Conservation (phyloP, 2,797 vertebrate genomes). For the Setipinna tenuifilis region DNA sequence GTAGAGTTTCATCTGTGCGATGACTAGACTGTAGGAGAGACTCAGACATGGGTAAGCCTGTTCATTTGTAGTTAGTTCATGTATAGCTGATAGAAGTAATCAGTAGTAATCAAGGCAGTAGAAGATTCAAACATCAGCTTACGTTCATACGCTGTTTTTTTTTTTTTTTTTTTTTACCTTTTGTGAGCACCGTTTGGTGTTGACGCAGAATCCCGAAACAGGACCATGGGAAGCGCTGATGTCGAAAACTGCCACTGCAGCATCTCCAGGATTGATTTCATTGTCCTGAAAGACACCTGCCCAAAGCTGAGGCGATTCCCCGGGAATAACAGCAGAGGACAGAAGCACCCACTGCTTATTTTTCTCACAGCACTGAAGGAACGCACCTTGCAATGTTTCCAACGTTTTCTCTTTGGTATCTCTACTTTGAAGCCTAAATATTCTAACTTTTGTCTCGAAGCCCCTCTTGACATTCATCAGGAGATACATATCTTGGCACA, state of each 20-base stretch:
- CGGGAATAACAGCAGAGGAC: slow-evolving; percentile 76
- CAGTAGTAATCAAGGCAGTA: too few species aligned
- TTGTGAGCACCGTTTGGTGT: too few species aligned
- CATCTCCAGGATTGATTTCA: slow-evolving; percentile 42
- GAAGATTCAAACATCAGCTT: too few species aligned
- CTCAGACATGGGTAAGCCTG: too few species aligned
- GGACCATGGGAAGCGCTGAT: slow-evolving; percentile 48
- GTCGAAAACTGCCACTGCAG: slow-evolving; percentile 67
- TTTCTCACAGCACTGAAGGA: not conserved
- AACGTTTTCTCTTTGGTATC: not conserved
- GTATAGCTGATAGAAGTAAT: too few species aligned
- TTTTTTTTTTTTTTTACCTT: fast-evolving
- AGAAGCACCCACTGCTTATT: slow-evolving; percentile 53
- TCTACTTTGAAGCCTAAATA: not conserved
- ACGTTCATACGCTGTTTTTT: too few species aligned
- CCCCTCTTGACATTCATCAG: not conserved
- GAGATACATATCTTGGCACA: not conserved
- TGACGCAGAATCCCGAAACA: not conserved
- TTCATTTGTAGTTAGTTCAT: too few species aligned
- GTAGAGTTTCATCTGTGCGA: not conserved
- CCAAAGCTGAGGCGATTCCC: slow-evolving; percentile 70
- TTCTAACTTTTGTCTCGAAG: not conserved
- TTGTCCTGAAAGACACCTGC: slow-evolving; percentile 79
- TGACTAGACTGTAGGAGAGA: not conserved
- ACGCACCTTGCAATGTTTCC: not conserved